Conservation (phyloP, 2,888 invertebrate species). For the Abrostola tripartita region DNA sequence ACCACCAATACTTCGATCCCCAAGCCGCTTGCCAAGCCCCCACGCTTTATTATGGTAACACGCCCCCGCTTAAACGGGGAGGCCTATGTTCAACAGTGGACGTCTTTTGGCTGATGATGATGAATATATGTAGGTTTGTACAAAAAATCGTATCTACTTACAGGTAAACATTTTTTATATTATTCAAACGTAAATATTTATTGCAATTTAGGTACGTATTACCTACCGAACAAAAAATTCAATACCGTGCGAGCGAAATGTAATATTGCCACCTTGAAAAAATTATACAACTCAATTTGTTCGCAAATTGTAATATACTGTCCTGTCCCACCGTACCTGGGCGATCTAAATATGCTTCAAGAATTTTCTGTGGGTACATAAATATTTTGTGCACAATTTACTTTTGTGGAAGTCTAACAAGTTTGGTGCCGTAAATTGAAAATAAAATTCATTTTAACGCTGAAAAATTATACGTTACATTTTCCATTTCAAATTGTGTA, state of each 20-base stretch:
- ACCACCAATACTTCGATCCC: too few relatives aligned
- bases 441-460: neutral
- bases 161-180: too few relatives aligned
- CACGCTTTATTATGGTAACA: too few relatives aligned
- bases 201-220: too few relatives aligned
- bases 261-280: conserved; percentile 24
- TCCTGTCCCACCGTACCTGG: neutral
- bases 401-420: neutral
- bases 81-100: too few relatives aligned
- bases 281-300: conserved; percentile 28
- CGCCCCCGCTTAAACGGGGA: too few relatives aligned
- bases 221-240: conserved; percentile 5
- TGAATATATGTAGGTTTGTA: too few relatives aligned
- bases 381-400: conserved; percentile 12
- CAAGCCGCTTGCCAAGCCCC: too few relatives aligned
- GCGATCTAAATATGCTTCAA: neutral
- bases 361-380: conserved; percentile 16
- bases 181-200: too few relatives aligned
- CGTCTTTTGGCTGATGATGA: too few relatives aligned
- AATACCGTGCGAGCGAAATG: conserved; percentile 17
- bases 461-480: conserved; percentile 5
- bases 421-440: conserved; percentile 13
- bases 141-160: too few relatives aligned
- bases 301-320: conserved; percentile 24
- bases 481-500: conserved; percentile 1